Percentiles rank a stretch among this genome's conserved stretches.
Conservation (phyloP, 1,140 invertebrate species). For the Copidosoma floridanum region DNA sequence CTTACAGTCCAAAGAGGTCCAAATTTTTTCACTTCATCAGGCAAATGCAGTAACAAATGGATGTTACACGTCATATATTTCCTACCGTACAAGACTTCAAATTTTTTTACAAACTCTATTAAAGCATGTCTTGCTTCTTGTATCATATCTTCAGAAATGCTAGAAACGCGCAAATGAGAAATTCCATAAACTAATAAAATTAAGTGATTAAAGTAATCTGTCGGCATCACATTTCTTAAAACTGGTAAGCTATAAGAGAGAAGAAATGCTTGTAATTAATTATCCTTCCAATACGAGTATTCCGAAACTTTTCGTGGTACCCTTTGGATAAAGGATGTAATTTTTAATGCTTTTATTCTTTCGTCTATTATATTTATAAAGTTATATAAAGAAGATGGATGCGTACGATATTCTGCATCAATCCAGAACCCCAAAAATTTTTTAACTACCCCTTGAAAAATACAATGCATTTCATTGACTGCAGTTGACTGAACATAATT, state of each 20-base stretch:
- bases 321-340: too few species aligned
- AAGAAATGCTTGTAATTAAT: constrained; percentile 27
- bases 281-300: constrained; percentile 8
- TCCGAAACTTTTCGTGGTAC: too few species aligned
- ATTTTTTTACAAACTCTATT: constrained; percentile 9
- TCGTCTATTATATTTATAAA: too few species aligned
- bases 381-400: too few species aligned
- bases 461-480: not conserved
- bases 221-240: constrained; percentile 18
- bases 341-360: too few species aligned
- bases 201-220: constrained; percentile 28
- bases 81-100: constrained; percentile 12
- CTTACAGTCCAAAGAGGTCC: constrained; percentile 21
- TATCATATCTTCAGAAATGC: constrained; percentile 1
- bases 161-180: not conserved
- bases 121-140: not conserved
- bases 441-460: not conserved
- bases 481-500: constrained; percentile 1
- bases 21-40: constrained; percentile 11
- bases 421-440: not conserved
- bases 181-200: constrained; percentile 13
- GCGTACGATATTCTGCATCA: too few species aligned
- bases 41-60: constrained; percentile 23
- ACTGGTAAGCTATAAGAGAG: constrained; percentile 23
- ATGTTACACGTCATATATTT: constrained; percentile 10